Percentiles rank a stretch among this genome's conserved stretches.
Evolutionary conservation across 37 sponge, comb jelly and placozoan genomes (phyloP).

Genomic region (Halichondria panicea): DNA sequence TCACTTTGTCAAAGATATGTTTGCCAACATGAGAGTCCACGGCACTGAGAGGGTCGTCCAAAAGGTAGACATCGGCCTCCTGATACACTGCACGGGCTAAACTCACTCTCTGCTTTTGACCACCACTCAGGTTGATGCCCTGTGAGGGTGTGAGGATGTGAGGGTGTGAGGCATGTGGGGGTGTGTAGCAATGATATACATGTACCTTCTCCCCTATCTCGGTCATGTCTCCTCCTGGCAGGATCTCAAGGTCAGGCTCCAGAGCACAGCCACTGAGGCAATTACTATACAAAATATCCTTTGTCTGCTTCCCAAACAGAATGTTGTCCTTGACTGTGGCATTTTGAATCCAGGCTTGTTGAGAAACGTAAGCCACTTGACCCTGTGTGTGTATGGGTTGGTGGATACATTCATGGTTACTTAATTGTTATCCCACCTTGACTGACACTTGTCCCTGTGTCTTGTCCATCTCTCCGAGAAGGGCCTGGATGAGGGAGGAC

Average conservation of each 20-base stretch:
- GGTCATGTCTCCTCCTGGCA: constrained; percentile 93
- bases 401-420: too few species aligned
- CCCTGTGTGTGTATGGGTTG: too few species aligned
- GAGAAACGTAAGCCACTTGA: constrained; percentile 90
- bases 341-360: constrained; percentile 93
- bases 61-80: constrained; percentile 87
- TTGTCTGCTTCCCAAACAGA: constrained; percentile 69
- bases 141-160: too few species aligned
- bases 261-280: constrained; percentile 86
- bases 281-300: constrained; percentile 50
- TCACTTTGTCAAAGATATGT: constrained; percentile 96
- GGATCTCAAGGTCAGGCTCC: constrained; percentile 88
- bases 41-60: constrained; percentile 97
- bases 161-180: too few species aligned
- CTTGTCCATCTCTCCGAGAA: constrained; percentile 97
- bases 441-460: constrained; percentile 66
- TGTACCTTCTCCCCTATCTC: constrained; percentile 98
- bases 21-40: constrained; percentile 99
- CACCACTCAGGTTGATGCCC: constrained; percentile 99
- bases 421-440: constrained; percentile 62
- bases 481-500: constrained; percentile 87
- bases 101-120: constrained; percentile 99
- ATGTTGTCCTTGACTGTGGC: constrained; percentile 92
- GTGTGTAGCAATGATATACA: too few species aligned
- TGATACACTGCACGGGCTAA: constrained; percentile 97